These are phyloP conservation scores for Pinna nobilis DNA, from an alignment of 1,140 invertebrate species.

Conservation along the genomic window DNA sequence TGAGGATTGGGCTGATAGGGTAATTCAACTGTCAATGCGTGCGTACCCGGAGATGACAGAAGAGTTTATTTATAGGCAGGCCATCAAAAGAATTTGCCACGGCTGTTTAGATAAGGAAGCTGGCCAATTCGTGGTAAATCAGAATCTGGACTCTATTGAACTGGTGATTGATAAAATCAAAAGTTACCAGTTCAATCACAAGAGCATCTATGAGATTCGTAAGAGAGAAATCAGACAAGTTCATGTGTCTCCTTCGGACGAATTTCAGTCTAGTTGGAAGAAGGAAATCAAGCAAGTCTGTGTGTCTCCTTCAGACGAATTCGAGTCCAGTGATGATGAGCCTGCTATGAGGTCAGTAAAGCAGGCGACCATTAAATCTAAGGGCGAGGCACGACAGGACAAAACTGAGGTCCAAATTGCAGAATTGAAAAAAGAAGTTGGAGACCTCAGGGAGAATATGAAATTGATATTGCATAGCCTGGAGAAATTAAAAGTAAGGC, in stretches of 20 bases:
- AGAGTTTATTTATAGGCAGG: neutral
- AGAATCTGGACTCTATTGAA: neutral
- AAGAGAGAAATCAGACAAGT: neutral
- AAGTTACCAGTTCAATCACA: slow-evolving; percentile 1
- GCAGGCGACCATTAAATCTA: neutral
- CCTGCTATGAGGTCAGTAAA: neutral
- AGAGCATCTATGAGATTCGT: neutral
- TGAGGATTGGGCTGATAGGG: neutral
- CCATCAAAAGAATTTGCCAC: too few species aligned
- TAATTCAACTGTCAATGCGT: neutral
- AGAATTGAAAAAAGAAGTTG: neutral
- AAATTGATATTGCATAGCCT: neutral
- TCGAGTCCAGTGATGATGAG: too few species aligned
- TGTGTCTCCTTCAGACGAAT: too few species aligned
- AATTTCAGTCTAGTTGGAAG: neutral
- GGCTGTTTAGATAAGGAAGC: too few species aligned
- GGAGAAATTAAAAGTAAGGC: neutral
- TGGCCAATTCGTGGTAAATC: too few species aligned
- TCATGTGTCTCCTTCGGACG: too few species aligned
- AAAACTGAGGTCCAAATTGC: too few species aligned
- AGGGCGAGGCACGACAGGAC: too few species aligned
- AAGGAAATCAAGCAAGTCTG: too few species aligned
- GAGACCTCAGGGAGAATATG: neutral
- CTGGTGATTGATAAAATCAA: neutral
- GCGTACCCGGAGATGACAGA: too few species aligned